Evolutionary conservation across 2,797 vertebrate genomes (phyloP).

Genomic region (Pipistrellus pipistrellus): DNA sequence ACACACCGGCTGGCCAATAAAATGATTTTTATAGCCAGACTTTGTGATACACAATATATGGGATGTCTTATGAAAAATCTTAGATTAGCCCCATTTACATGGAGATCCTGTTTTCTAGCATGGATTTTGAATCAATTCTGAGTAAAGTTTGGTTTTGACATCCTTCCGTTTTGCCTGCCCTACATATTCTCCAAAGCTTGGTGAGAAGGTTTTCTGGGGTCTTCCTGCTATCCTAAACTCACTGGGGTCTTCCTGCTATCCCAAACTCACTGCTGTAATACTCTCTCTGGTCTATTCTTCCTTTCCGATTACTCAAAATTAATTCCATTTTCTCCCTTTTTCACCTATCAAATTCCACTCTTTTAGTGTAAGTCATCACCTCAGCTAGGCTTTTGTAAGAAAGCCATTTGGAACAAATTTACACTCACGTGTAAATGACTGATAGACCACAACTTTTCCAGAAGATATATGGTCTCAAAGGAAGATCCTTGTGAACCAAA

Average conservation of each 20-base stretch:
- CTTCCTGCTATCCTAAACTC: neutral
- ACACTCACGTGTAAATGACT: neutral
- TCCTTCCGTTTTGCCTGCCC: neutral
- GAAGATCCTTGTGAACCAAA: conserved; percentile 56
- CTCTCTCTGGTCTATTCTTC: neutral
- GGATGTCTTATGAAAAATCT: conserved; percentile 17
- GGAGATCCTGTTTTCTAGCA: neutral
- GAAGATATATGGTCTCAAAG: conserved; percentile 40
- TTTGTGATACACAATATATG: neutral
- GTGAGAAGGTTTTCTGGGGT: neutral
- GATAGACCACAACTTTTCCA: neutral
- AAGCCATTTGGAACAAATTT: conserved; percentile 48
- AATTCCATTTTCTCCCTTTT: neutral
- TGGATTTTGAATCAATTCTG: neutral
- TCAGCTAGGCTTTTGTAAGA: conserved; percentile 29
- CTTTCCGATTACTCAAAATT: neutral
- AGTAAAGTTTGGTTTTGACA: neutral
- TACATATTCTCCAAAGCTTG: neutral
- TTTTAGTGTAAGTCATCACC: neutral
- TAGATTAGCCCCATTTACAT: neutral
- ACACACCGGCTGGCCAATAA: neutral
- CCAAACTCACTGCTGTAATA: neutral
- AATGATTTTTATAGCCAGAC: neutral
- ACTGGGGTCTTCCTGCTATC: neutral
- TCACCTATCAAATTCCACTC: neutral